Evolutionary conservation across 1,140 invertebrate species (phyloP), one percentile per base, ranked within the genome.

Genomic region (Gryllus bimaculatus): DNA sequence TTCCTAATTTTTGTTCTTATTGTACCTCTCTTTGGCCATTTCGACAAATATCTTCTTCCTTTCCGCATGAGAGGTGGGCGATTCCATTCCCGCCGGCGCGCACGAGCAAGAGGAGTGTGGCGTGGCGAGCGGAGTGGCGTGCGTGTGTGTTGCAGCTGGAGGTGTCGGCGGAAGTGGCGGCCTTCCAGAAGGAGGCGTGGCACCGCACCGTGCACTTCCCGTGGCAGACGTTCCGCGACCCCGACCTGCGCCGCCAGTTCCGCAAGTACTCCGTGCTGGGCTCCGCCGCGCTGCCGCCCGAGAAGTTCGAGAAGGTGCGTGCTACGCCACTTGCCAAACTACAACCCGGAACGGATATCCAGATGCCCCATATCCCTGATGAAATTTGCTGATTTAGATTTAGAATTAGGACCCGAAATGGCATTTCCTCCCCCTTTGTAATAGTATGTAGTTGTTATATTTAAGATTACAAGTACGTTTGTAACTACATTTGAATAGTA

Each of bases 261-360:
- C 88, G 89, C 82, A 89, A 90, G 78, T 86, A 91, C 74, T 89
- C 90, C 12, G 87, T 91, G 78, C 85, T 94, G 0, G 94, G 93
- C 0, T 87, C 89, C 0, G 86, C 92, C 0, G 93, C 92, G 2
- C 86, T 96, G 74, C 88, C 91, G 0, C 90, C 93, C 83, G 88
- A 92, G 2, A 86, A 87, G 82, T 82, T 85, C 8, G 83, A 83
- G 75, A 83, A 85, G 83, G 87, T 88, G 82, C 26, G 47, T 12
- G 12, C 54, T 18, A 39, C 26, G 5, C 26, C 26, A 39, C n/a
- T n/a, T n/a, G n/a, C n/a, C n/a, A n/a, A n/a, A 39, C 26, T 39
- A 39, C 1, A 39, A 39, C 26, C 26, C 26, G 26, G 1, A 39
- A 39, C 5, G 5, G 5, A 39, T 39, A 39, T n/a, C n/a, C n/a